These are phyloP conservation scores for Lucinisca nassula DNA, from an alignment of 2,888 invertebrate genomes.

Conservation along the genomic window DNA sequence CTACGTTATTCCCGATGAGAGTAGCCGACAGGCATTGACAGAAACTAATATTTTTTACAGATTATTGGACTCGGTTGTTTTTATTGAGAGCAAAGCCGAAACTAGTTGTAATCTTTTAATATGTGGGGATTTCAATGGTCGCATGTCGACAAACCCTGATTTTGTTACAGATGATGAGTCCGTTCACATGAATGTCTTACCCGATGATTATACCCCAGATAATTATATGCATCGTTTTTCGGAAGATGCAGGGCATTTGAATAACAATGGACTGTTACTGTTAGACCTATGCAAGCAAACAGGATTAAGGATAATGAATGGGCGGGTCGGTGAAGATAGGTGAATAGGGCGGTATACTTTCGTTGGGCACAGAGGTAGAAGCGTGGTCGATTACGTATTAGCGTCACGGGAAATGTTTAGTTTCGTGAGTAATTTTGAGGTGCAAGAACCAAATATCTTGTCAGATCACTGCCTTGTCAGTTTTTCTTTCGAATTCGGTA, in stretches of 20 bases:
- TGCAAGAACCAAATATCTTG: constrained; percentile 29
- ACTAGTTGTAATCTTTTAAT: background rate
- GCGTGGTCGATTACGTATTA: constrained; percentile 36
- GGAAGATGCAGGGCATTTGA: constrained; percentile 13
- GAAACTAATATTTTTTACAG: background rate
- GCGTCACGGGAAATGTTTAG: constrained; percentile 10
- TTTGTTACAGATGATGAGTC: constrained; percentile 21
- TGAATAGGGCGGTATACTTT: constrained; percentile 24
- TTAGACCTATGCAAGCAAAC: constrained; percentile 27
- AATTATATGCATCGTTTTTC: background rate
- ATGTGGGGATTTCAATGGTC: background rate
- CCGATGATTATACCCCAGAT: background rate
- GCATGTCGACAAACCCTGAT: background rate
- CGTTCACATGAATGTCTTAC: background rate
- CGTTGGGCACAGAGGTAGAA: constrained; percentile 14
- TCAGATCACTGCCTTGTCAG: constrained; percentile 29
- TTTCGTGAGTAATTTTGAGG: background rate
- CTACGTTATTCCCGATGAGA: background rate
- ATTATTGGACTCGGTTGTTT: background rate
- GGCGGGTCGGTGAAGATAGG: constrained; percentile 9
- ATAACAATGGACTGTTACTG: constrained; percentile 20
- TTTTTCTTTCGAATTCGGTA: background rate
- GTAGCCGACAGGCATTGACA: background rate
- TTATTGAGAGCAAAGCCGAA: background rate
- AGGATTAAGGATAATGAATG: constrained; percentile 36